Evolutionary conservation across 2,888 invertebrate genomes (phyloP), one percentile per base, ranked within the genome.

Genomic region (Kryphioiulus occultus): DNA sequence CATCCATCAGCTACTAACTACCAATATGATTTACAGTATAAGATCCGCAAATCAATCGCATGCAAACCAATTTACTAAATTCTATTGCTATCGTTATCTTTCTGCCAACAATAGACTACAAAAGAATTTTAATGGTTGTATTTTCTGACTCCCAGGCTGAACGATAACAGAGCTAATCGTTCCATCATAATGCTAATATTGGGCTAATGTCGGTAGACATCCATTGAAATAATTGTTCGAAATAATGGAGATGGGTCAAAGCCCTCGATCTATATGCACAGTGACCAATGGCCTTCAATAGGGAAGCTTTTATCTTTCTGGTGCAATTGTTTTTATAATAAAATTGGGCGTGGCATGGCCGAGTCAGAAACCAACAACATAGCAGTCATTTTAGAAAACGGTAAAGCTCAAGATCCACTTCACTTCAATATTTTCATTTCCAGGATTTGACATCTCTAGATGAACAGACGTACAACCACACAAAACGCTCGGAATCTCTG

Each of bases 261-360:
- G 78, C 78, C 78, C 78, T 78, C 78, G 78, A 30, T 78, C 78
- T 78, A 78, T 30, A 78, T 30, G 78, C 78, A 78, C 78, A 78
- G 78, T 78, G 78, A 78, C 78, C 78, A 78, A 78, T 30, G 78
- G 78, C 78, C 78, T 78, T 78, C 30, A 30, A 78, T 78, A 30
- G 78, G 30, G 30, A 78, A 78, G 30, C 35, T 68, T 68, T 78
- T 78, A 78, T 78, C 78, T 78, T 30, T 78, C 78, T 22, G 78
- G 78, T 78, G 78, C 30, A 78, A 78, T 78, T 78, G 78, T 78
- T 78, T 78, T 30, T n/a, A n/a, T 78, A 78, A 30, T 78, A 10
- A 78, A 15, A 78, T 78, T 78, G 22, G 78, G 78, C 78, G 78
- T 78, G 78, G 78, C 15, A 15, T 78, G 78, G 15, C 12, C 78